phyloP scores from a whole-genome alignment of 2,113 vertebrate species.

The Corydoras maculifer region DNA sequence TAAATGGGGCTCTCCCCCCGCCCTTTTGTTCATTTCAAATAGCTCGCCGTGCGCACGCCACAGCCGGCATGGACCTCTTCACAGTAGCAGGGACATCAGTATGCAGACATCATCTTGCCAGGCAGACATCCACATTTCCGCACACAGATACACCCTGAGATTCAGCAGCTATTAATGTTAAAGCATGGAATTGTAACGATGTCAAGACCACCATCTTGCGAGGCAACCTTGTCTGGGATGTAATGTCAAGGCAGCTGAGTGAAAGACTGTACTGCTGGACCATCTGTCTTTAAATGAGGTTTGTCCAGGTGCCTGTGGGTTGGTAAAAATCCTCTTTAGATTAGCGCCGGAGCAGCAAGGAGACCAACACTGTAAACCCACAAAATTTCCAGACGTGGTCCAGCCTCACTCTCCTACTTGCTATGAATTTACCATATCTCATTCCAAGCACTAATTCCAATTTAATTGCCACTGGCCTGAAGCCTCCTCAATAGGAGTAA shows the following conservation, averaged over 20 bases:
- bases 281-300: not conserved
- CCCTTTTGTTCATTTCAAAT: slow-evolving; percentile 45
- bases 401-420: slow-evolving; percentile 77
- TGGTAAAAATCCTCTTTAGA: no score
- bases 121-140: not conserved
- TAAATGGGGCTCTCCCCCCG: slow-evolving; percentile 57
- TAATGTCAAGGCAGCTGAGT: slow-evolving; percentile 17
- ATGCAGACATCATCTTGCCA: slow-evolving; percentile 17
- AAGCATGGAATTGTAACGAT: slow-evolving; percentile 36
- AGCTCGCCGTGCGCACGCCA: slow-evolving; percentile 25
- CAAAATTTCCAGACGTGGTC: slow-evolving; percentile 66
- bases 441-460: slow-evolving; percentile 99
- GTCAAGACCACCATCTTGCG: slow-evolving; percentile 19
- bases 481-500: slow-evolving; percentile 99
- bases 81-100: slow-evolving; percentile 35
- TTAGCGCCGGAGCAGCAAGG: not conserved
- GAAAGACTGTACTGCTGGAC: slow-evolving; percentile 20
- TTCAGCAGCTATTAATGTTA: slow-evolving; percentile 28
- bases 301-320: not conserved
- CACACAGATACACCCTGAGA: slow-evolving; percentile 10
- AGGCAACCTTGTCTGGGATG: slow-evolving; percentile 9
- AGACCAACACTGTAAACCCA: slow-evolving; percentile 62
- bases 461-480: slow-evolving; percentile 99
- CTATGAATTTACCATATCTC: slow-evolving; percentile 99
- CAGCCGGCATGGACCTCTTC: slow-evolving; percentile 24